Evolutionary conservation across 2,113 vertebrate genomes (phyloP).

Genomic region (Corythornis madagascariensis): DNA sequence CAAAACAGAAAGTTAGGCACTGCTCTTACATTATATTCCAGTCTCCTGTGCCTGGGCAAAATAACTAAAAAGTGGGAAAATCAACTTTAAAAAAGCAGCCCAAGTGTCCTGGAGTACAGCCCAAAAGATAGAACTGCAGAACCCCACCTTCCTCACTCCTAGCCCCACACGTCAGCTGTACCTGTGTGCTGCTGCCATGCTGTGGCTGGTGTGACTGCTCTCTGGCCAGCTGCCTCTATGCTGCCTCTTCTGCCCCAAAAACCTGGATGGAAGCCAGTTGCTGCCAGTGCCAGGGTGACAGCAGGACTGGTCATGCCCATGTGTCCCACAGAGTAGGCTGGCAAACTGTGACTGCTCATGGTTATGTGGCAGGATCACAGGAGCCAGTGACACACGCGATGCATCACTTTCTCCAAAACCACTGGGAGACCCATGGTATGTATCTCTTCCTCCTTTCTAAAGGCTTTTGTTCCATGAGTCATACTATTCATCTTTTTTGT

Average conservation of each 20-base stretch:
- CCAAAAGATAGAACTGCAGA: not conserved
- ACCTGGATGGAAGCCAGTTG: not conserved
- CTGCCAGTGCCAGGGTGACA: not conserved
- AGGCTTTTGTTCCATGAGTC: not conserved
- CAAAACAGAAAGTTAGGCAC: not conserved
- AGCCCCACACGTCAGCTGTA: accelerated
- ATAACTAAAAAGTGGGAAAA: not conserved
- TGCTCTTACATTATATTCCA: not conserved
- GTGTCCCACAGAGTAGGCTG: accelerated
- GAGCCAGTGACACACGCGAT: accelerated
- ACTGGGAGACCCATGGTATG: not conserved
- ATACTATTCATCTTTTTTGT: not conserved
- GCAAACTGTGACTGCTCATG: not conserved
- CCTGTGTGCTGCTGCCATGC: too few relatives aligned
- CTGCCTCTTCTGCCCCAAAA: not conserved
- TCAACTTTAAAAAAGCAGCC: not conserved
- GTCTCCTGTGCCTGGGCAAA: not conserved
- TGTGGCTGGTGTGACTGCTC: not conserved
- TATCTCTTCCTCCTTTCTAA: not conserved
- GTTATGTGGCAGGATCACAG: not conserved
- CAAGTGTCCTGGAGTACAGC: not conserved
- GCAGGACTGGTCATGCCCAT: not conserved
- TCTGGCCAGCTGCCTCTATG: not conserved
- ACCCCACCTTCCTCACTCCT: not conserved
- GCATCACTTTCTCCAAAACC: not conserved